Evolutionary conservation across 2,888 invertebrate genomes (phyloP).

Genomic region (Linnaemya vulpina): DNA sequence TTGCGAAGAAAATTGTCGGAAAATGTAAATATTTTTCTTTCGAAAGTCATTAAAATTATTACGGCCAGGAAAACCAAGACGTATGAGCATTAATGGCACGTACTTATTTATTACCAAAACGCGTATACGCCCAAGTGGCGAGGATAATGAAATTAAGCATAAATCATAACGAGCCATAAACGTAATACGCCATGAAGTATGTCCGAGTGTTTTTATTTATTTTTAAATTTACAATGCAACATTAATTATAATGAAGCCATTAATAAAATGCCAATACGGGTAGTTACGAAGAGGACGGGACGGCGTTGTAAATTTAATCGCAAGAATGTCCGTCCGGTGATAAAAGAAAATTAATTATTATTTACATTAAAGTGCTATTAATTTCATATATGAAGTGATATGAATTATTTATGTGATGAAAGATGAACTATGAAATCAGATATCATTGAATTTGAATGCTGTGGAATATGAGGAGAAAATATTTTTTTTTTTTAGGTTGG

Average conservation of each 20-base stretch:
- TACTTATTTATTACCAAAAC: background rate
- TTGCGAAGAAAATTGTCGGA: background rate
- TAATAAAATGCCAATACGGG: conserved; percentile 30
- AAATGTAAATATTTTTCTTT: background rate
- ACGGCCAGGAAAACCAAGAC: background rate
- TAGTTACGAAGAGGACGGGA: background rate
- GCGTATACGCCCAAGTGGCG: conserved; percentile 19
- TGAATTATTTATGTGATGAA: background rate
- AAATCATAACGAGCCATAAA: conserved; percentile 45
- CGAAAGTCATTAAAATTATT: conserved; percentile 44
- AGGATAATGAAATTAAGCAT: conserved; percentile 32
- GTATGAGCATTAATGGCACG: conserved; percentile 28
- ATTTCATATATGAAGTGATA: background rate
- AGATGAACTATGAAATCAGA: background rate
- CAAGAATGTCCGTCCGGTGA: background rate
- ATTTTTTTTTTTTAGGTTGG: too few species aligned
- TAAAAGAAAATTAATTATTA: background rate
- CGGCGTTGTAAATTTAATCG: conserved; percentile 1
- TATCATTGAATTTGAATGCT: background rate
- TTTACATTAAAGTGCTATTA: background rate
- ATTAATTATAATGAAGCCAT: conserved; percentile 46
- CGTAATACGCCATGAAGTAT: conserved; percentile 24
- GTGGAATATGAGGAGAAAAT: too few species aligned
- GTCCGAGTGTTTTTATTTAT: conserved; percentile 11
- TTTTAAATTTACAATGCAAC: conserved; percentile 40